Conservation (phyloP, 2,888 invertebrate species). For the Rhorus exstirpatorius region DNA sequence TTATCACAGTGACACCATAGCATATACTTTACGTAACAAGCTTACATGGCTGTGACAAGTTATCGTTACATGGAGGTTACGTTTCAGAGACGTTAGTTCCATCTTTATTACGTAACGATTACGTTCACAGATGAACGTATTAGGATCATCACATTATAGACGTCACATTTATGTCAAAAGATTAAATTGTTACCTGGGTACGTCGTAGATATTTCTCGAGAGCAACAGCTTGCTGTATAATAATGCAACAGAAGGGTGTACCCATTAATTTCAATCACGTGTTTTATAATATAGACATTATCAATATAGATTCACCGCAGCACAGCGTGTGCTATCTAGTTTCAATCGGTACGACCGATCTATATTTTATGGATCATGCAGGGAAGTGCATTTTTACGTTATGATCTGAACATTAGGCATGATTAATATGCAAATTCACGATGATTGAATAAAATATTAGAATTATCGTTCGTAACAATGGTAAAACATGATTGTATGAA, state of each 20-base stretch:
- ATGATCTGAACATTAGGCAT: neutral
- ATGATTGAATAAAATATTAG: neutral
- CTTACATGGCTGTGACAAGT: no score
- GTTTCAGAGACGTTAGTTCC: no score
- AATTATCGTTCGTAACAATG: no score
- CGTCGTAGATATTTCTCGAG: conserved; percentile 27
- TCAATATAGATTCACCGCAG: conserved; percentile 40
- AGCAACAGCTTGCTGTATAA: conserved; percentile 27
- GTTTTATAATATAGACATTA: conserved; percentile 56
- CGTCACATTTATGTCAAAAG: no score
- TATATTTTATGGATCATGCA: conserved; percentile 12
- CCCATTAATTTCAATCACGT: conserved; percentile 61
- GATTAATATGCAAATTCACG: neutral
- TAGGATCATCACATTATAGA: no score
- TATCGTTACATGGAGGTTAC: no score
- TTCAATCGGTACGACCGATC: conserved; percentile 33
- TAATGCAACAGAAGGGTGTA: conserved; percentile 48
- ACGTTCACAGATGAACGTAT: no score
- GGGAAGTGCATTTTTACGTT: conserved; percentile 1
- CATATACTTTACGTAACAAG: no score
- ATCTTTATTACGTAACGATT: no score
- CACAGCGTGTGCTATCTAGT: conserved; percentile 15
- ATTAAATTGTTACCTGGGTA: no score
- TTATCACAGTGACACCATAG: no score
- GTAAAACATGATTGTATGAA: no score